Evolutionary conservation across 2,797 vertebrate genomes (phyloP).

Genomic region (Muscicapa comitata): DNA sequence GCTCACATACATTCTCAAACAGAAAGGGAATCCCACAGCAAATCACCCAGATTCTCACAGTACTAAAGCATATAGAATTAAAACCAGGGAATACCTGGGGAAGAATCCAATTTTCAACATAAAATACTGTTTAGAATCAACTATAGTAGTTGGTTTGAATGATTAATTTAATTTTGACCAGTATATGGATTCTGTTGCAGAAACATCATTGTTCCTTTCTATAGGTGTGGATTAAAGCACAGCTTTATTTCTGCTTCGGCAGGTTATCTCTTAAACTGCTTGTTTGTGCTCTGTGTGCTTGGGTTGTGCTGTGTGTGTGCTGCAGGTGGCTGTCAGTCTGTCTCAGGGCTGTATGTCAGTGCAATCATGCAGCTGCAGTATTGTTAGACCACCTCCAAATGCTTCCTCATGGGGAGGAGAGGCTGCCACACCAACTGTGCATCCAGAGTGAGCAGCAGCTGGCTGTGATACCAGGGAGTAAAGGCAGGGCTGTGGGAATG

Average conservation of each 20-base stretch:
- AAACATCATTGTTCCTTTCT: neutral
- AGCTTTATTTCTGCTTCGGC: neutral
- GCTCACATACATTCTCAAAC: neutral
- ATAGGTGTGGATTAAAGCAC: neutral
- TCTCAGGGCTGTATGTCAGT: neutral
- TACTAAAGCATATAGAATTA: neutral
- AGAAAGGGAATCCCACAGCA: neutral
- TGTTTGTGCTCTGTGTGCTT: neutral
- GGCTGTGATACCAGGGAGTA: fast-evolving
- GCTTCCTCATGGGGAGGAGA: neutral
- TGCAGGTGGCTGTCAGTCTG: neutral
- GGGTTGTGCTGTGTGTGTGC: neutral
- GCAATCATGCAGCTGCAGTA: neutral
- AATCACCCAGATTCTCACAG: neutral
- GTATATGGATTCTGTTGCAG: neutral
- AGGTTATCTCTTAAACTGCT: neutral
- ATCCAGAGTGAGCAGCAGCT: neutral
- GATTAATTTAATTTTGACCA: neutral
- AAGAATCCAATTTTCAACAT: neutral
- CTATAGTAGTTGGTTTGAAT: neutral
- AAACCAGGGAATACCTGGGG: neutral
- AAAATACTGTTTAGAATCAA: neutral
- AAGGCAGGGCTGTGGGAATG: fast-evolving
- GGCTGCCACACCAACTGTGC: neutral
- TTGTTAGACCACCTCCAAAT: neutral